Evolutionary conservation across 2,888 invertebrate species (phyloP), one percentile per base, ranked within the genome.

Genomic region (Nipponacmea schrenckii): DNA sequence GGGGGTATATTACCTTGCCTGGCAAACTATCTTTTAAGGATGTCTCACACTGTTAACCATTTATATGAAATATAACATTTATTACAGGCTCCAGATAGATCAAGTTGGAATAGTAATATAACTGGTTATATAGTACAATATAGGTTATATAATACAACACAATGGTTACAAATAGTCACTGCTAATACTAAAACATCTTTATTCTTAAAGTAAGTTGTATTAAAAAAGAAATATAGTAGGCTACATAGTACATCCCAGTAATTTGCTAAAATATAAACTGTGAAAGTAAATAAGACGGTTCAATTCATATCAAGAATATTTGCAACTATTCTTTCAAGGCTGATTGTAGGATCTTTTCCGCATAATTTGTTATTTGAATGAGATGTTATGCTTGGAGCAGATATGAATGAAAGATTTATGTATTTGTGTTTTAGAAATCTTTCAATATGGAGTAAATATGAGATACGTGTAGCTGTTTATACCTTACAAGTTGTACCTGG

Each of bases 391-490:
- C 39, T 17, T 68, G 4, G 14, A 12, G 27, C 14, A 48, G 56
- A 7, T 39, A 56, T 48, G 4, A 27, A 62, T 44, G 26, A 26
- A 50, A 8, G 20, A 20, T 50, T 50, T 17, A 20, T 50, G 17
- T 17, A 26, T 63, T 39, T 77, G 4, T 64, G 15, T 79, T 78
- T 24, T 74, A 85, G 85, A 17, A 72, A 76, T 31, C 69, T 85
- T 15, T 67, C 72, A 3, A 73, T 82, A 0, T 84, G 81, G 80
- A 83, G 82, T 15, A 69, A 73, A 31, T 85, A 85, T 75, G 76
- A 75, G 62, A 71, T 82, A 15, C 73, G 78, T 44, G 77, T 83
- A 5, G 83, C 84, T 62, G 80, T 82, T 20, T 81, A 76, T 63
- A 82, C 83, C 15, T 68, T 77, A 26, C 76, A 76, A 69, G 73